Conservation (phyloP, 92 coral and sea anemone species). For the Palythoa caribaeorum region DNA sequence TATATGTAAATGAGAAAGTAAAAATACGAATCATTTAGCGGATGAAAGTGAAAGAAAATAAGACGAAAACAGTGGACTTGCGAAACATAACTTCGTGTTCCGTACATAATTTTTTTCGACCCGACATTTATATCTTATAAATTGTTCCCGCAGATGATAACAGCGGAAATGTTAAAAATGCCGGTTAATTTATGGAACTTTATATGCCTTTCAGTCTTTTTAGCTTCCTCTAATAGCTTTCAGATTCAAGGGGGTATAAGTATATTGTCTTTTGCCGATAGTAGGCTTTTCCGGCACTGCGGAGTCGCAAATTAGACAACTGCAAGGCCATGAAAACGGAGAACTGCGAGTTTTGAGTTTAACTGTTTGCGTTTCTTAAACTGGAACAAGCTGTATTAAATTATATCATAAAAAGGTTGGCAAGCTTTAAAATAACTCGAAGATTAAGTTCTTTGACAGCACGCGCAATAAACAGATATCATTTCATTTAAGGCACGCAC, state of each 20-base stretch:
- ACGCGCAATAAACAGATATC: too few relatives aligned
- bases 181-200: background rate
- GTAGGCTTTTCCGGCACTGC: background rate
- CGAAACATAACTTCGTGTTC: background rate
- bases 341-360: background rate
- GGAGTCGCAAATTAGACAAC: background rate
- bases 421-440: too few relatives aligned
- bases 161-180: background rate
- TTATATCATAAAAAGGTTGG: background rate
- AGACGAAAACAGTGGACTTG: background rate
- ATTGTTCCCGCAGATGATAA: background rate
- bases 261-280: background rate
- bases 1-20: background rate
- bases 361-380: background rate
- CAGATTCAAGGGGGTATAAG: conserved; percentile 4
- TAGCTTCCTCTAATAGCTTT: background rate
- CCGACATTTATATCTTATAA: background rate
- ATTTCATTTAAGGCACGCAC: too few relatives aligned
- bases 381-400: background rate
- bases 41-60: background rate
- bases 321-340: background rate
- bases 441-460: too few relatives aligned
- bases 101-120: background rate
- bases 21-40: too few relatives aligned
- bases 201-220: conserved; percentile 12